Percentiles rank a stretch among this genome's conserved stretches.
Evolutionary conservation across 35 echinoderm and acorn worm species (phyloP).

Genomic region (Heliocidaris erythrogramma): DNA sequence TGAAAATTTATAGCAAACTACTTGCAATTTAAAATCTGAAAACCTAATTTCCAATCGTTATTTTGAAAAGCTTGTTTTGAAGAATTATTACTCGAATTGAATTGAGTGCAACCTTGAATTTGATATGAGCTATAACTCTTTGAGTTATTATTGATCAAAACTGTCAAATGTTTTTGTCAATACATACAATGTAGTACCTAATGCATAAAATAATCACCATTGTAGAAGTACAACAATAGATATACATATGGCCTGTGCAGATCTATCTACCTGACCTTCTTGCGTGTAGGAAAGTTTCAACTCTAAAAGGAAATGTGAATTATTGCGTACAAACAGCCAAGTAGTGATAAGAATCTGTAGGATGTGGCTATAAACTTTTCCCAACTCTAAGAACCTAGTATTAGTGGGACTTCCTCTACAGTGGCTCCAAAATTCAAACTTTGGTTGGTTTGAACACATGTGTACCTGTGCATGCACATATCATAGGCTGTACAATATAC

Average conservation of each 20-base stretch:
- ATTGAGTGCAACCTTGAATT: no score
- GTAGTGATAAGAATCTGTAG: not conserved
- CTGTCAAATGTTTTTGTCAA: no score
- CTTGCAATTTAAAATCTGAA: no score
- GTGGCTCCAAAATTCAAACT: constrained; percentile 17
- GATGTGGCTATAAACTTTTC: constrained; percentile 10
- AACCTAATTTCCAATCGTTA: no score
- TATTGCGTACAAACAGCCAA: constrained; percentile 8
- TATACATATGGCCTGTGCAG: not conserved
- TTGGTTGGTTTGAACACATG: not conserved
- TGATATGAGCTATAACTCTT: not conserved
- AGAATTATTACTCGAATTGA: no score
- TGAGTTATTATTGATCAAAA: not conserved
- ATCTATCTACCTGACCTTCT: not conserved
- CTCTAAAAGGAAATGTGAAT: constrained; percentile 6
- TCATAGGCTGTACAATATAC: no score
- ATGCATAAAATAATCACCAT: no score
- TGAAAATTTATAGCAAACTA: no score
- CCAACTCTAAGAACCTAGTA: not conserved
- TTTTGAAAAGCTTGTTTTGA: no score
- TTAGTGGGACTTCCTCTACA: not conserved
- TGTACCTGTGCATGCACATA: no score
- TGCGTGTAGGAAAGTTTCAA: not conserved
- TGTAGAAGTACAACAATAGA: no score
- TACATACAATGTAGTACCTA: no score